These are phyloP conservation scores for Papilio machaon DNA, from an alignment of 1,140 invertebrate species.

Conservation along the genomic window DNA sequence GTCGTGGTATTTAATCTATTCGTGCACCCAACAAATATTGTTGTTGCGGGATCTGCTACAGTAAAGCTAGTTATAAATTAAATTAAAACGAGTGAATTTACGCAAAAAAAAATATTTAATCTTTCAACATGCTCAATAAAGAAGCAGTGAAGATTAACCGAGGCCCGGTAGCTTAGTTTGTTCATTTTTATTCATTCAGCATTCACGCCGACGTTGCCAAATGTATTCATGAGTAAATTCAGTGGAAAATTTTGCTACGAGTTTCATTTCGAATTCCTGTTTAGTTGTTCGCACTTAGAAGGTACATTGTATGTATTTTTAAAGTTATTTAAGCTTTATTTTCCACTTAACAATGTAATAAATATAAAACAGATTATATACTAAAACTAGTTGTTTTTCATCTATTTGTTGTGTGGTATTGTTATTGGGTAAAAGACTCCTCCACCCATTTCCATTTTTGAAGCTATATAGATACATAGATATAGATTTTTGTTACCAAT, in stretches of 20 bases:
- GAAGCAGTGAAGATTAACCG: slow-evolving; percentile 65
- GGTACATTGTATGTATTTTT: slow-evolving; percentile 15
- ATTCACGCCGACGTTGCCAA: slow-evolving; percentile 66
- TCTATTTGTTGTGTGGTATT: too few species aligned
- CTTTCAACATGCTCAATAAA: slow-evolving; percentile 55
- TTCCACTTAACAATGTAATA: too few species aligned
- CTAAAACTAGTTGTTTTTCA: too few species aligned
- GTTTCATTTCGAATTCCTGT: slow-evolving; percentile 27
- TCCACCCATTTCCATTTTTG: too few species aligned
- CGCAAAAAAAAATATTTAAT: slow-evolving; percentile 48
- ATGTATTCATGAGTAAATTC: slow-evolving; percentile 66
- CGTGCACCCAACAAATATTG: too few species aligned
- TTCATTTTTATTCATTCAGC: slow-evolving; percentile 72
- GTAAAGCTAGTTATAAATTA: slow-evolving; percentile 3
- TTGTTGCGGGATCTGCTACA: too few species aligned
- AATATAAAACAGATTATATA: too few species aligned
- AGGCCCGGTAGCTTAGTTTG: slow-evolving; percentile 57
- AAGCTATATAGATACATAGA: not conserved
- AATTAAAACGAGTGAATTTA: not conserved
- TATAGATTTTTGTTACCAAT: not conserved
- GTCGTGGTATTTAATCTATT: too few species aligned
- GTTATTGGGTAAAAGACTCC: too few species aligned
- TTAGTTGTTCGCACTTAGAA: slow-evolving; percentile 21
- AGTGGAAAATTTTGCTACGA: slow-evolving; percentile 32
- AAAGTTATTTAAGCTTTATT: not conserved